Conservation (phyloP, 1,140 invertebrate species). For the Atopsyche davidsoni region DNA sequence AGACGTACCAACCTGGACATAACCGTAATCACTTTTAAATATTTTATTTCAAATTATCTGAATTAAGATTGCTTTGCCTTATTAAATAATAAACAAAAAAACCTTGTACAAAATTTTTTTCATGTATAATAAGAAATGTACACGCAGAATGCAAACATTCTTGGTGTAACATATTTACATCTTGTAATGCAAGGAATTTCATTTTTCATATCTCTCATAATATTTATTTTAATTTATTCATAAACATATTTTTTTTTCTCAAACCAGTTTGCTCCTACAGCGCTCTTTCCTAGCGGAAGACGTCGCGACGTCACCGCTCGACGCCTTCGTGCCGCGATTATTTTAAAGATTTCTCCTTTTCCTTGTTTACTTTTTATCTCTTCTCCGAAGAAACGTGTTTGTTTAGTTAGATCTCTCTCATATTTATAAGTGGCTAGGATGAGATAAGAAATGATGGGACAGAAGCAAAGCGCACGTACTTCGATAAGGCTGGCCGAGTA, state of each 20-base stretch:
- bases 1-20: too few relatives aligned
- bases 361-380: conserved; percentile 20
- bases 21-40: too few relatives aligned
- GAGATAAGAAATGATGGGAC: background rate
- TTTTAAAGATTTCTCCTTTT: conserved; percentile 20
- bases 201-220: background rate
- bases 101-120: too few relatives aligned
- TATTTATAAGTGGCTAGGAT: background rate
- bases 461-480: too few relatives aligned
- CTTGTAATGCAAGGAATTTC: background rate
- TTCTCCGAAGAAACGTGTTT: background rate
- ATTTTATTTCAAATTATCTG: too few relatives aligned
- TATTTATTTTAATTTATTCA: background rate
- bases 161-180: background rate
- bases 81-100: too few relatives aligned
- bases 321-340: conserved; percentile 4
- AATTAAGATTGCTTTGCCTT: too few relatives aligned
- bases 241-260: background rate
- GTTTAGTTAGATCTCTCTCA: background rate
- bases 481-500: too few relatives aligned
- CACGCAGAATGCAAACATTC: background rate
- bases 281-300: background rate
- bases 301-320: background rate
- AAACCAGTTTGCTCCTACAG: background rate
- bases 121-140: background rate